A percentile compares a stretch with the other conserved stretches of the same genome.
Conservation (phyloP, 92 coral and sea anemone species). For the Plumapathes pennacea region DNA sequence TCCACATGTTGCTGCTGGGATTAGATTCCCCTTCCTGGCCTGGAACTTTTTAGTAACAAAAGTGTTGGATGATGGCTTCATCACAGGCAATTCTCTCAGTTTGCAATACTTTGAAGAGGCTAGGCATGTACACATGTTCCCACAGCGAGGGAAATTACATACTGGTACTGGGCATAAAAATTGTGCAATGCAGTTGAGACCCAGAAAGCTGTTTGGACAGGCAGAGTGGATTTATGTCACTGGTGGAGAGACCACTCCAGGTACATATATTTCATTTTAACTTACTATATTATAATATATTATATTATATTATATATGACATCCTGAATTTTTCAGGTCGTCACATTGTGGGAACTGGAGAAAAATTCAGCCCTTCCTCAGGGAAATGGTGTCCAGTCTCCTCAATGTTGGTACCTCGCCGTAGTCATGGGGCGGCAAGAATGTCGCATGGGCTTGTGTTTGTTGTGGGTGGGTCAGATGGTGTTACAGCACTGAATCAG, state of each 20-base stretch:
- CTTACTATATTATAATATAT: too few species aligned
- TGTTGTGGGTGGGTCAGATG: conserved; percentile 96
- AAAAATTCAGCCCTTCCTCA: conserved; percentile 68
- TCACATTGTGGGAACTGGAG: conserved; percentile 76
- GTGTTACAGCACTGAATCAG: conserved; percentile 31
- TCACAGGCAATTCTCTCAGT: conserved; percentile 61
- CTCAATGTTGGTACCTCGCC: conserved; percentile 86
- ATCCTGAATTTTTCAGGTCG: conserved; percentile 84
- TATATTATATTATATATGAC: conserved; percentile 66
- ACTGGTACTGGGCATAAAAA: conserved; percentile 36
- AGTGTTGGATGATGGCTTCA: conserved; percentile 29
- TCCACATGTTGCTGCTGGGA: conserved; percentile 69
- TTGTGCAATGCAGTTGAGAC: conserved; percentile 66
- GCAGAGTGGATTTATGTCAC: conserved; percentile 90
- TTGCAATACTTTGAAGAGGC: conserved; percentile 88
- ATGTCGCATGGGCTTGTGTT: conserved; percentile 79
- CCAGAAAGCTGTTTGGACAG: conserved; percentile 85
- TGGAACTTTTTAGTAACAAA: conserved; percentile 49
- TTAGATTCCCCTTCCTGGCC: conserved; percentile 72
- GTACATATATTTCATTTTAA: too few species aligned
- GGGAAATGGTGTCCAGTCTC: conserved; percentile 80
- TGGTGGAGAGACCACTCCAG: conserved; percentile 89
- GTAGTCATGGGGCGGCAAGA: conserved; percentile 81
- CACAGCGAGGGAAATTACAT: conserved; percentile 88
- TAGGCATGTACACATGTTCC: conserved; percentile 71